Evolutionary conservation across 1,140 invertebrate genomes (phyloP), one percentile per base, ranked within the genome.

Genomic region (Meloidogyne floridensis): DNA sequence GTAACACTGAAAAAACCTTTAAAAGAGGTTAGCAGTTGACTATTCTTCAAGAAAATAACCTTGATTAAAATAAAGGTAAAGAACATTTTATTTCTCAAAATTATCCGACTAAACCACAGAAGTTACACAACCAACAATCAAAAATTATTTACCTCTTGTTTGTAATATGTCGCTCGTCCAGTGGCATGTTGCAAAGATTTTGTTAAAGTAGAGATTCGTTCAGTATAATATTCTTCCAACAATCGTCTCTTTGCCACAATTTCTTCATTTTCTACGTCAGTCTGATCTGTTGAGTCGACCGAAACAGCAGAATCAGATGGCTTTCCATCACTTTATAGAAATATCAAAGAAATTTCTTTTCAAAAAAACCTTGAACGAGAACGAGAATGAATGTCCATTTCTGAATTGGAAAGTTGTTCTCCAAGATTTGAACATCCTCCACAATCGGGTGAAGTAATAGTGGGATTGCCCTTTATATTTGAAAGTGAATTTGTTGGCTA

Each of bases 81-180:
- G n/a, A 77, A 43, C 11, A 43, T 10, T 47, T 47, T 8, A 47
- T 47, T 47, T 47, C 47, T 47, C n/a, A 72, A 3, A 54, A 74
- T 51, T 72, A 71, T 8, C 20, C 80, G 77, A 56, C 42, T 72
- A n/a, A 20, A 20, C 32, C n/a, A 84, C 7, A 7, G 15, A 32
- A 47, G 2, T 6, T n/a, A 13, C 2, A 18, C n/a, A 0, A 3
- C 7, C 20, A 8, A 59, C 83, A 56, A 85, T 3, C 71, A 15
- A 65, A 43, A 32, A 18, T 20, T 2, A n/a, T 18, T 5, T 43
- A 87, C 84, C 70, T 85, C 84, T 10, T 83, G 84, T 51, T 87
- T 85, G 51, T 86, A 85, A 59, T 85, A 85, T 2, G 54, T 75
- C 2, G 86, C 86, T 13, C 84, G 56, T 42, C 84, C 84, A 9